Percentiles rank a stretch among this genome's conserved stretches.
Evolutionary conservation across 2,888 invertebrate genomes (phyloP).

Genomic region (Mesorhabditis spiculigera): DNA sequence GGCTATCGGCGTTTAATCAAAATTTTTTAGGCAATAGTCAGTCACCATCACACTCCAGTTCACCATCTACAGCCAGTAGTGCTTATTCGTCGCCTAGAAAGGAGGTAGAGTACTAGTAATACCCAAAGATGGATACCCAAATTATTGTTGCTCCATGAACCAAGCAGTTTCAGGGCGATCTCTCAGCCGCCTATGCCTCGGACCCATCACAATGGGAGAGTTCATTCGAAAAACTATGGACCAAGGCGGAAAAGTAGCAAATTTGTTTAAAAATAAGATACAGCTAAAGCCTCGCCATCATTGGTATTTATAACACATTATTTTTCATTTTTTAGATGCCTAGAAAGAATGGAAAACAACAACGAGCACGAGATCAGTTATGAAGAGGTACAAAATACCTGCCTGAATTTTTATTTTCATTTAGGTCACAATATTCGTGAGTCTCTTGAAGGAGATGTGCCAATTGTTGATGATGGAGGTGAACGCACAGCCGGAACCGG

Average conservation of each 20-base stretch:
- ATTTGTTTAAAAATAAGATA: neutral
- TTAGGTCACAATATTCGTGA: constrained; percentile 32
- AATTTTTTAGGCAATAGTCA: neutral
- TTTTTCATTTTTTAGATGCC: neutral
- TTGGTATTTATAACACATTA: neutral
- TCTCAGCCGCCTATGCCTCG: constrained; percentile 44
- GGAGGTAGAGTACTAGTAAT: neutral
- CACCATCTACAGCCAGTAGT: constrained; percentile 4
- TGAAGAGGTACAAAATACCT: constrained; percentile 4
- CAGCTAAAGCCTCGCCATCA: no score
- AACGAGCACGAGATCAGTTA: neutral
- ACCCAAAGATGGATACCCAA: no score
- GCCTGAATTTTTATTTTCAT: neutral
- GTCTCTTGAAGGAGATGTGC: constrained; percentile 38
- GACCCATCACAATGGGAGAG: constrained; percentile 53
- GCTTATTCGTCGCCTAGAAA: constrained; percentile 2
- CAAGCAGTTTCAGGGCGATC: neutral
- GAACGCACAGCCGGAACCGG: constrained; percentile 51
- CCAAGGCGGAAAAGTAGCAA: constrained; percentile 13
- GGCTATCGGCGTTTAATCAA: no score
- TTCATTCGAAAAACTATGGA: constrained; percentile 39
- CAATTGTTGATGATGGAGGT: constrained; percentile 51
- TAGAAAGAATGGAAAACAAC: neutral
- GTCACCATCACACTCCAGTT: neutral
- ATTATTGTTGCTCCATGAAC: neutral